Percentiles rank a stretch among this genome's conserved stretches.
These are phyloP conservation scores for Pogonomyrmex barbatus DNA, from an alignment of 1,140 invertebrate genomes.

Conservation along the genomic window DNA sequence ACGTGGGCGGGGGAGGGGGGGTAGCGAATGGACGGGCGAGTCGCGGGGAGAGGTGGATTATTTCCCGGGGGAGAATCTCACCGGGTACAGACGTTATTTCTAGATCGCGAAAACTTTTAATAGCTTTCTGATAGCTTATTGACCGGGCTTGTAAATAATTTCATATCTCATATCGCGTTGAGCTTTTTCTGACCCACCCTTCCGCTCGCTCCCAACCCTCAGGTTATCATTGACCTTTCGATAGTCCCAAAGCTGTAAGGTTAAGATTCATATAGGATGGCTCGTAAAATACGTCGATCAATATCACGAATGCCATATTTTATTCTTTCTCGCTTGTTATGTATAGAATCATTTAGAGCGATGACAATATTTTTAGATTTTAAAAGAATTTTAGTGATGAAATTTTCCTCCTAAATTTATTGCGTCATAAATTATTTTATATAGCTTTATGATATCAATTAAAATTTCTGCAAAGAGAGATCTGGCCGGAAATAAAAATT, in stretches of 20 bases:
- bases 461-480: background rate
- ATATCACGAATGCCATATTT: constrained; percentile 12
- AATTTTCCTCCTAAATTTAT: background rate
- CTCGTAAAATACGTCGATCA: background rate
- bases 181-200: constrained; percentile 1
- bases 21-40: background rate
- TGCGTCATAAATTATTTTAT: background rate
- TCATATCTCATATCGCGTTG: constrained; percentile 67
- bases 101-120: constrained; percentile 80
- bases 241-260: background rate
- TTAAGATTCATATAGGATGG: constrained; percentile 19
- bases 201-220: background rate
- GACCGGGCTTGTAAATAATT: constrained; percentile 79
- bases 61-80: constrained; percentile 65
- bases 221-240: constrained; percentile 42
- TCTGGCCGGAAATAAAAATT: background rate
- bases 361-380: background rate
- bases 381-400: background rate
- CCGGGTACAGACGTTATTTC: constrained; percentile 76
- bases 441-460: background rate
- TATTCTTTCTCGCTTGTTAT: background rate
- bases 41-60: constrained; percentile 63
- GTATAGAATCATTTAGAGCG: background rate
- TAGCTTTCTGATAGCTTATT: constrained; percentile 81
- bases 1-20: constrained; percentile 10